Evolutionary conservation across 2,888 invertebrate genomes (phyloP), one percentile per base, ranked within the genome.

Genomic region (Noctua pronuba): DNA sequence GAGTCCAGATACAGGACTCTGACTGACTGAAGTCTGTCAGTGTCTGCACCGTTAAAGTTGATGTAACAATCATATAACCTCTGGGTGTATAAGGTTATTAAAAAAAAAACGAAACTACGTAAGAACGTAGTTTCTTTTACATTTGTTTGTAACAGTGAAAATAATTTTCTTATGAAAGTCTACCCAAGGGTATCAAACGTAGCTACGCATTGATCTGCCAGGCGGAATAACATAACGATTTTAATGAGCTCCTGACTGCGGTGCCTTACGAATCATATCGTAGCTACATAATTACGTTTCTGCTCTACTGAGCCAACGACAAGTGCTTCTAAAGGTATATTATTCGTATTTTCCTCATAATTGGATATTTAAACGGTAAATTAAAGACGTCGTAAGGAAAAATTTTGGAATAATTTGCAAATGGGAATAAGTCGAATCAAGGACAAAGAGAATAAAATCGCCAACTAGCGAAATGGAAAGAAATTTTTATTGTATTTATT

Each of bases 301-400:
- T 55, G 21, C 49, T 66, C 16, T 16, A 65, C 38, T 31, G 49
- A 70, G 60, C 41, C 49, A 35, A 60, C 35, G 24, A 65, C 35
- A 70, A 75, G 52, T 70, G 2, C 31, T 49, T 49, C 16, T 10
- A 49, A 60, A n/a, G 24, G 58, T 46, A 66, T n/a, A 41, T 73
- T 28, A 67, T 78, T 46, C 31, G 31, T 6, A 5, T 52, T 79
- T 52, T 79, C 58, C 28, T 44, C 24, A 35, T 62, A 70, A 68
- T 67, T 78, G 58, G 28, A 78, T 35, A 73, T 44, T 35, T 21
- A 52, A 72, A 78, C 67, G 28, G 41, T 46, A 79, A 62, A 67
- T 79, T 67, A 16, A 64, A 64, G 28, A 44, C 28, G 60, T 35
- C 13, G 8, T 21, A 52, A 38, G 46, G 35, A 55, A 67, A n/a